phyloP scores from a whole-genome alignment of 2,113 vertebrate species.

The Thunnus thynnus region DNA sequence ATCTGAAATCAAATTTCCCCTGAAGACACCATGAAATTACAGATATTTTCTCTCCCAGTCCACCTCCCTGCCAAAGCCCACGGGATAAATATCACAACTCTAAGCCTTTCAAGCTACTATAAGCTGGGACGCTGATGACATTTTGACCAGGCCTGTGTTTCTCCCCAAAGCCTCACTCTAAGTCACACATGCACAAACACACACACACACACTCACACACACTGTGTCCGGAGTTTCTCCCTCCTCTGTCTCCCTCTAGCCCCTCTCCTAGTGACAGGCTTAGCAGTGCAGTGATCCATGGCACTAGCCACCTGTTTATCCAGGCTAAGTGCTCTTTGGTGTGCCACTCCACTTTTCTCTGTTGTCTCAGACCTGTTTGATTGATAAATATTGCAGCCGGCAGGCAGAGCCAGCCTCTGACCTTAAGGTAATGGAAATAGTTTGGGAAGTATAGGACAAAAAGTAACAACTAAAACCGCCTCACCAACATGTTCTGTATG shows the following conservation, averaged over 20 bases:
- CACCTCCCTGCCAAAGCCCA: conserved; percentile 82
- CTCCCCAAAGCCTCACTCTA: conserved; percentile 76
- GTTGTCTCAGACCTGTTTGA: conserved; percentile 80
- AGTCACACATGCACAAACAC: conserved; percentile 52
- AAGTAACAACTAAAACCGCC: conserved; percentile 51
- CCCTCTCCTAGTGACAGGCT: conserved; percentile 77
- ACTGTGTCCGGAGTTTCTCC: conserved; percentile 63
- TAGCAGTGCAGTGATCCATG: conserved; percentile 83
- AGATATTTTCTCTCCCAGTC: conserved; percentile 83
- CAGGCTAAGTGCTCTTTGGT: conserved; percentile 81
- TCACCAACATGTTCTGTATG: conserved; percentile 11
- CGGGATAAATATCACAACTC: conserved; percentile 87
- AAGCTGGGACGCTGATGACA: conserved; percentile 85
- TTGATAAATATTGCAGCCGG: conserved; percentile 82
- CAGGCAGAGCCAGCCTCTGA: conserved; percentile 70
- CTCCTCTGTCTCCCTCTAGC: conserved; percentile 69
- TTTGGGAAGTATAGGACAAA: conserved; percentile 73
- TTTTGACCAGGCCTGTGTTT: conserved; percentile 84
- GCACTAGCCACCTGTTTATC: conserved; percentile 78
- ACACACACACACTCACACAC: conserved; percentile 34
- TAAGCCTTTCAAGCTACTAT: conserved; percentile 86
- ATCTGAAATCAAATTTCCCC: conserved; percentile 88
- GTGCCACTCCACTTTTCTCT: conserved; percentile 75
- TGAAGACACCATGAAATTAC: conserved; percentile 89
- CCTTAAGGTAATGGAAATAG: conserved; percentile 80